These are phyloP conservation scores for Arvicanthis niloticus DNA, from an alignment of 2,113 vertebrate genomes.

Conservation along the genomic window DNA sequence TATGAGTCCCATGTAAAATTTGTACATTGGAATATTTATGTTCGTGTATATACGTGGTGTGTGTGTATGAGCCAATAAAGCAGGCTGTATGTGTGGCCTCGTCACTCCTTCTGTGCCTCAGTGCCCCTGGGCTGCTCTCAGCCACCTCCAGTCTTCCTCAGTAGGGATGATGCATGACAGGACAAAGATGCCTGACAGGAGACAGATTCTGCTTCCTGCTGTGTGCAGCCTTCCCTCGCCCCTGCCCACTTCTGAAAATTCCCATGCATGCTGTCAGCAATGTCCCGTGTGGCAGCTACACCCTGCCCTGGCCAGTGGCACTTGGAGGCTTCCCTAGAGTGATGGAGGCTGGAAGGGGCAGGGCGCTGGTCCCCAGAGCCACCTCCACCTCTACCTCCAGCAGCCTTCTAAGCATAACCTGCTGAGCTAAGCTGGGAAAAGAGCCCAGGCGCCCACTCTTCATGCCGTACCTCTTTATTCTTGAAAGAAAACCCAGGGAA, in stretches of 20 bases:
- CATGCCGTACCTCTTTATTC: neutral
- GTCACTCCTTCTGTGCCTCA: neutral
- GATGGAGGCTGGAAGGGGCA: neutral
- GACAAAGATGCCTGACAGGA: rapidly evolving
- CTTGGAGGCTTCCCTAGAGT: rapidly evolving
- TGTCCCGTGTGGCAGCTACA: no score
- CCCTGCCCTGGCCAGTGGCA: neutral
- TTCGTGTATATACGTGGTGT: slow-evolving; percentile 80
- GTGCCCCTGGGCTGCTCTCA: neutral
- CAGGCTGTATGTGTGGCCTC: slow-evolving; percentile 66
- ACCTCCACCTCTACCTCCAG: neutral
- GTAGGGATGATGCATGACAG: neutral
- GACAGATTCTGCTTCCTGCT: neutral
- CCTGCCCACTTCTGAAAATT: rapidly evolving
- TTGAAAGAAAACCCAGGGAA: neutral
- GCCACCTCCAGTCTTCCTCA: neutral
- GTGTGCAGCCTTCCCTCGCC: neutral
- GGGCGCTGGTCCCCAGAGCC: neutral
- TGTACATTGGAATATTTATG: slow-evolving; percentile 85
- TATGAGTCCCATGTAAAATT: slow-evolving; percentile 76
- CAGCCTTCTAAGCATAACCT: neutral
- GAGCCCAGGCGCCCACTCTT: neutral
- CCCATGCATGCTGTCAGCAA: neutral
- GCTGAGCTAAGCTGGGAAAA: neutral
- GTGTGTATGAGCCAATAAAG: slow-evolving; percentile 80